phyloP scores from a whole-genome alignment of 92 coral and sea anemone species.

The Ricordea florida region DNA sequence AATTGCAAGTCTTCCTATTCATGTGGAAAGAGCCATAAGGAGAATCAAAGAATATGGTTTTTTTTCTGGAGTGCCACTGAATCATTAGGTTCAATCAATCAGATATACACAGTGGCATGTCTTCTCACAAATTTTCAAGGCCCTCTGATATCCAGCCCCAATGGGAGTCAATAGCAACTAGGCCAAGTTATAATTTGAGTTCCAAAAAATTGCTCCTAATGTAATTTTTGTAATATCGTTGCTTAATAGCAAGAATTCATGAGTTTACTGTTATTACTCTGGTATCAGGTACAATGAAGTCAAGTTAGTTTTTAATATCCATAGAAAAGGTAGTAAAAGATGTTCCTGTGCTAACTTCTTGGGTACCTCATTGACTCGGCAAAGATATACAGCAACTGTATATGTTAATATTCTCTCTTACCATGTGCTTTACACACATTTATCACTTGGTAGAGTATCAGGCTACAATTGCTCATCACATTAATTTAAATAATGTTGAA shows the following conservation, averaged over 20 bases:
- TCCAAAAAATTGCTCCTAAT: too few species aligned
- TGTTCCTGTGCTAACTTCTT: neutral
- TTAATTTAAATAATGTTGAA: constrained; percentile 29
- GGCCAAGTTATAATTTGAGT: neutral
- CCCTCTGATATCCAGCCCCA: constrained; percentile 1
- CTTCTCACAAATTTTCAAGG: constrained; percentile 54
- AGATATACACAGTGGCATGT: constrained; percentile 52
- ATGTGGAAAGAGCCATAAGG: constrained; percentile 64
- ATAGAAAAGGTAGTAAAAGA: too few species aligned
- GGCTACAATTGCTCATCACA: neutral
- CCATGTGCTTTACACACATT: neutral
- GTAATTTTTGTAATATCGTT: too few species aligned
- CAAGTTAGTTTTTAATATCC: too few species aligned
- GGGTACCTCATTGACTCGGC: neutral
- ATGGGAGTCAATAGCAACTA: neutral
- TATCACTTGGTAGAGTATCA: neutral
- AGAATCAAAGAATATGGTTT: constrained; percentile 58
- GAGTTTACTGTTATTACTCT: too few species aligned
- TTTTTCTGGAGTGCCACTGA: constrained; percentile 37
- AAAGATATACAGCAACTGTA: neutral
- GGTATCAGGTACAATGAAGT: neutral
- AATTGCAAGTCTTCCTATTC: constrained; percentile 56
- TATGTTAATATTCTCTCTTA: neutral
- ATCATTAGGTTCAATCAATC: constrained; percentile 45
- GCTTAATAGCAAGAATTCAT: too few species aligned